Base-by-base conservation (phyloP, 2,113 vertebrate species). In the Macroglossus sobrinus region DNA sequence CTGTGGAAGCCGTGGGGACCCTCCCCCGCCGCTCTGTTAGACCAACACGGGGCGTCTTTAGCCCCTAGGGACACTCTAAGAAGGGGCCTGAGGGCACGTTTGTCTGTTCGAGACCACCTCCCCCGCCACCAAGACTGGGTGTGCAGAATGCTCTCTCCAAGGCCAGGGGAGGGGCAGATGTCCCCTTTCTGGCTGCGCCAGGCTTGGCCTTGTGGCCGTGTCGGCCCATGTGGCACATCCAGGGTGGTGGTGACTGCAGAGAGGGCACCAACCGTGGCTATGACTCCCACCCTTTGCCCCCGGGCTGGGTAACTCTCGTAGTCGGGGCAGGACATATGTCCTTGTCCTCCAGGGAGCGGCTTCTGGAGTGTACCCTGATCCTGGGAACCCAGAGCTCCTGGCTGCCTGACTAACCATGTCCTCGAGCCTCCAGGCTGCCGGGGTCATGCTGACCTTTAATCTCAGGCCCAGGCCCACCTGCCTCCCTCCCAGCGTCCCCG, bases 281-380 rank as follows among this genome's bases (percentile, higher is more conserved):
- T 3, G 14, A 30, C 16, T 30, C n/a, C 21, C 13, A 40, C 10
- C 7, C n/a, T 14, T 4, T 2, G 2, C 7, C 28, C 26, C 16
- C 66, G 18, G 33, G 13, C 50, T n/a, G 53, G 28, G 21, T 19
- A 16, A 33, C 30, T 38, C 78, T 8, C 24, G 38, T 7, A 10
- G 7, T 72, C 7, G 10, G 13, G 35, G 53, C 16, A 22, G 11
- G 50, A 12, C 3, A 0, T 3, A 26, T 45, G 19, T 14, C 38
- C 28, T 90, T 3, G 1, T 35, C 15, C 5, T 47, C 50, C 35
- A 28, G 9, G 24, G 28, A 66, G 53, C 9, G 24, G 16, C 18
- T 22, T 30, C 4, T 4, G 10, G 43, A 1, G 3, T 33, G 26
- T 18, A 5, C 6, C 38, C 35, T 57, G 14, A 30, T 86, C 21